Evolutionary conservation across 2,113 vertebrate genomes (phyloP).

Genomic region (Podilymbus podiceps): DNA sequence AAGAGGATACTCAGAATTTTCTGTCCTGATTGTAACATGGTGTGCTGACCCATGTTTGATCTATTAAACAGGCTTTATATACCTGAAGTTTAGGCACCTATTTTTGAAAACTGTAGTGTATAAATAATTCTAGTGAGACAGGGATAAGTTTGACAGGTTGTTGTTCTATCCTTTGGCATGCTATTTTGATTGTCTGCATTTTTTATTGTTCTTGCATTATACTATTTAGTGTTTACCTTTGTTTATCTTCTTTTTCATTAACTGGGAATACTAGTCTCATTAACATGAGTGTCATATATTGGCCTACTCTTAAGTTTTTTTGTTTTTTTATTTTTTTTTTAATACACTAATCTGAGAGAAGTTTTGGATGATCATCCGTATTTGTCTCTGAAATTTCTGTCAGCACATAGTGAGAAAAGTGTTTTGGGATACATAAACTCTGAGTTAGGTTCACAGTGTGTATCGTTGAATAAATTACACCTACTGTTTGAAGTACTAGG

Average conservation of each 20-base stretch:
- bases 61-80: background rate
- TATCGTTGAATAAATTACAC: background rate
- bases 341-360: background rate
- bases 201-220: background rate
- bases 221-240: background rate
- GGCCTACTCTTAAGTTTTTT: background rate
- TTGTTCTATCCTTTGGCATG: background rate
- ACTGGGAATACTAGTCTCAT: background rate
- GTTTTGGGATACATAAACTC: conserved; percentile 1
- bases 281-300: background rate
- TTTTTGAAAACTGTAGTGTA: background rate
- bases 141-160: background rate
- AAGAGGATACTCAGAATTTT: background rate
- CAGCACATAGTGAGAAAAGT: background rate
- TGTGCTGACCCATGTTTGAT: background rate
- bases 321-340: background rate
- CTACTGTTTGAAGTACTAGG: background rate
- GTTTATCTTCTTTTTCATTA: background rate
- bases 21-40: background rate
- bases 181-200: background rate
- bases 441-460: background rate
- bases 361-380: background rate
- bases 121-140: background rate
- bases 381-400: background rate
- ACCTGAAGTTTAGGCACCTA: background rate